Base-by-base conservation (phyloP, 2,113 vertebrate genomes). In the Anoplopoma fimbria region DNA sequence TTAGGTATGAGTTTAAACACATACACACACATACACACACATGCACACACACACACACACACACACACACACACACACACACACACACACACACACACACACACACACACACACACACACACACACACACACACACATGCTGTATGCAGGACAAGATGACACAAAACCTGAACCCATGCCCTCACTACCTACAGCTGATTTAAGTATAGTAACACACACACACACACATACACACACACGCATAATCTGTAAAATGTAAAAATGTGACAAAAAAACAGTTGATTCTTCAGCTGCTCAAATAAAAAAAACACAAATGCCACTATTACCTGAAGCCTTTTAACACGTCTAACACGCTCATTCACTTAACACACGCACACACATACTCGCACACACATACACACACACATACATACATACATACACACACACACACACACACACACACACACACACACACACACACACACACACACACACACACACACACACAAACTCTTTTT, bases 1-100 rank as follows among this genome's bases (percentile, higher is more conserved):
- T 89, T 93, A 92, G 89, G 68, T 93, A 87, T 91, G 91, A 86
- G 90, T 95, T 92, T 77, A 85, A 88, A 90, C 83, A 53, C 53
- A 57, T n/a, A n/a, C n/a, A n/a, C n/a, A n/a, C n/a, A n/a, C n/a
- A n/a, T n/a, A n/a, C n/a, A n/a, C n/a, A n/a, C n/a, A n/a, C n/a
- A n/a, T n/a, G n/a, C 65, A 71, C 68, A 68, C 61, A 55, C 51
- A 62, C 68, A 74, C 74, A 78, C 73, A 62, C 74, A 67, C 78
- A 75, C 68, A 49, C 29, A 49, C 62, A 70, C 62, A 73, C 77
- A 75, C 87, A 69, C 75, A 79, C 58, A 51, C 38, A 79, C 57
- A 34, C 77, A 80, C 74, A 82, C 77, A 85, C 89, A 90, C 83
- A 53, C 53, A 57, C 65, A 71, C 68, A 68, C 61, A 55, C 51